Evolutionary conservation across 2,113 vertebrate species (phyloP).

Genomic region (Apistogramma diplotaenia): DNA sequence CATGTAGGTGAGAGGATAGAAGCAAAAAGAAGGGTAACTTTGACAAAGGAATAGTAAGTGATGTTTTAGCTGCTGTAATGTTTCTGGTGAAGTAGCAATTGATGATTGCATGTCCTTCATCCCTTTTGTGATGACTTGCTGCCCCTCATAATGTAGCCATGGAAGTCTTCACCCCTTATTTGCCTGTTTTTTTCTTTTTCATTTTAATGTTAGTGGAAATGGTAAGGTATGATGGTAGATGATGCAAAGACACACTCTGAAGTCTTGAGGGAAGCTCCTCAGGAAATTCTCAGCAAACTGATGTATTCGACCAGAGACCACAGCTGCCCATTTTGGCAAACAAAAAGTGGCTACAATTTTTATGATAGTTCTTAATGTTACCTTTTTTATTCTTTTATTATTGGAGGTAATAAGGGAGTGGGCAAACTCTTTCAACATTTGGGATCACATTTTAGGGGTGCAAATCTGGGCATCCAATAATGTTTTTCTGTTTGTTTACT

Average conservation of each 20-base stretch:
- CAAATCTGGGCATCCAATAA: constrained; percentile 18
- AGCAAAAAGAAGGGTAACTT: constrained; percentile 11
- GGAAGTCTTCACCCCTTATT: not conserved
- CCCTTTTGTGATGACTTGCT: constrained; percentile 40
- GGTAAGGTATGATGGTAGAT: constrained; percentile 43
- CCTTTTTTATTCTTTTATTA: constrained; percentile 58
- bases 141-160: constrained; percentile 25
- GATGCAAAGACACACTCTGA: constrained; percentile 57
- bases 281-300: constrained; percentile 53
- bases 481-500: constrained; percentile 62
- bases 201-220: constrained; percentile 18
- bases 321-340: constrained; percentile 52
- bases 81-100: constrained; percentile 44
- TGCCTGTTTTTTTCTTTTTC: constrained; percentile 7
- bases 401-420: constrained; percentile 35
- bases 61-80: constrained; percentile 60
- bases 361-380: constrained; percentile 66
- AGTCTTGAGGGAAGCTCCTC: constrained; percentile 57
- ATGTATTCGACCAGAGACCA: constrained; percentile 60
- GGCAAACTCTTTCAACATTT: constrained; percentile 15
- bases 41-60: constrained; percentile 54
- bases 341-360: constrained; percentile 63
- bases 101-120: constrained; percentile 42
- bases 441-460: not conserved
- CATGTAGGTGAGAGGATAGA: constrained; percentile 8